Evolutionary conservation across 1,140 invertebrate species (phyloP).

Genomic region (Drosophila kurseongensis): DNA sequence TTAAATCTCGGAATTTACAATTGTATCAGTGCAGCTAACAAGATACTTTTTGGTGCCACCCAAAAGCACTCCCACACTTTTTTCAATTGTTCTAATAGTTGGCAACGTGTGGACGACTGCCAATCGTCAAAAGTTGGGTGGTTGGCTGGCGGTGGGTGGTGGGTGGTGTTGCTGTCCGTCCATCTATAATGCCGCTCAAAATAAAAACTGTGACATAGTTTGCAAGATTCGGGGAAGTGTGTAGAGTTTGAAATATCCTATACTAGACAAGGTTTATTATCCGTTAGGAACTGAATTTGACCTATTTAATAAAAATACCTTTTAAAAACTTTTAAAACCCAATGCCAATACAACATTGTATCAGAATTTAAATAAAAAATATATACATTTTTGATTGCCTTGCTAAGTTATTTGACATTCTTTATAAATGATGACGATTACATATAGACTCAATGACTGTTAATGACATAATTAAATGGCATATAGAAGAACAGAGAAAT

Average conservation of each 20-base stretch:
- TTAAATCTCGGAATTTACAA: constrained; percentile 69
- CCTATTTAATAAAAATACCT: no score
- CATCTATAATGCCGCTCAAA: constrained; percentile 40
- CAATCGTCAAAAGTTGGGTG: constrained; percentile 29
- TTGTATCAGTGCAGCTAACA: constrained; percentile 66
- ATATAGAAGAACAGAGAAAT: background rate
- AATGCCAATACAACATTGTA: background rate
- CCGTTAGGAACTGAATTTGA: no score
- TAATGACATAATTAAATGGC: background rate
- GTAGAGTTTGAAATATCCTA: constrained; percentile 2
- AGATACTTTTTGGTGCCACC: constrained; percentile 62
- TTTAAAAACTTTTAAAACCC: no score
- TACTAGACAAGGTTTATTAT: background rate
- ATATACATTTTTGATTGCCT: background rate
- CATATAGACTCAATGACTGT: background rate
- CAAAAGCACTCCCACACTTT: constrained; percentile 29
- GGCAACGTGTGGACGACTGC: constrained; percentile 42
- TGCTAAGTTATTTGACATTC: background rate
- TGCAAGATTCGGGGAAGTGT: background rate
- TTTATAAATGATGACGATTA: background rate
- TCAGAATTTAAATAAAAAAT: background rate
- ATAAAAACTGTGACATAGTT: constrained; percentile 24
- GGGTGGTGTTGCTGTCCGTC: constrained; percentile 47
- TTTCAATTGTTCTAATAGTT: constrained; percentile 71
- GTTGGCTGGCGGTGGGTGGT: constrained; percentile 1